phyloP scores from a whole-genome alignment of 2,797 vertebrate genomes.

The Valencia hispanica region DNA sequence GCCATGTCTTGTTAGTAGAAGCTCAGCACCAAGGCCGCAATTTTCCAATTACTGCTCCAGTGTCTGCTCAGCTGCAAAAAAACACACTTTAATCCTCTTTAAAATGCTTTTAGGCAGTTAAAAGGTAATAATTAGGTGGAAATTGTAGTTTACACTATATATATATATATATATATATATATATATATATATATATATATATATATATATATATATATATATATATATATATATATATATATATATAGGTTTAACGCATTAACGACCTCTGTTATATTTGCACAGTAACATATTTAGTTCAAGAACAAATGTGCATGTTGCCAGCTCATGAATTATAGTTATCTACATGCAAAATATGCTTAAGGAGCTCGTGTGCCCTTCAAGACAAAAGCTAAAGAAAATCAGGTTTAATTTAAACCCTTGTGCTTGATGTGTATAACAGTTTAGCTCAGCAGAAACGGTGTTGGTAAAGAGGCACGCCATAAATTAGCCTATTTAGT shows the following conservation, averaged over 20 bases:
- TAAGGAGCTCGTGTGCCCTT: slow-evolving; percentile 38
- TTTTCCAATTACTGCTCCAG: slow-evolving; percentile 67
- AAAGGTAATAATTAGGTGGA: slow-evolving; percentile 30
- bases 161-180: not conserved
- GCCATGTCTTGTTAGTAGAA: slow-evolving; percentile 73
- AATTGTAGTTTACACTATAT: slow-evolving; percentile 7
- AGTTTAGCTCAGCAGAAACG: slow-evolving; percentile 30
- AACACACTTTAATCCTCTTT: slow-evolving; percentile 29
- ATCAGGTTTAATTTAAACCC: slow-evolving; percentile 31
- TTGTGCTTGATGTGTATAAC: slow-evolving; percentile 41
- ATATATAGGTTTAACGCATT: slow-evolving; percentile 9
- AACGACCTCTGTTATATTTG: slow-evolving; percentile 24
- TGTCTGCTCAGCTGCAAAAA: slow-evolving; percentile 55
- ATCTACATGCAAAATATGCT: slow-evolving; percentile 40
- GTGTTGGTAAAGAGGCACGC: slow-evolving; percentile 30
- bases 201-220: too few species aligned
- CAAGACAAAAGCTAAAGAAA: slow-evolving; percentile 19
- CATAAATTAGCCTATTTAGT: slow-evolving; percentile 46
- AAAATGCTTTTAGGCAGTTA: slow-evolving; percentile 27
- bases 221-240: too few species aligned
- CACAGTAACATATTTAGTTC: slow-evolving; percentile 12
- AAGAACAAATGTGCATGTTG: slow-evolving; percentile 27
- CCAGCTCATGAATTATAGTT: slow-evolving; percentile 34
- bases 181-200: too few species aligned
- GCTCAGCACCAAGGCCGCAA: slow-evolving; percentile 43